Evolutionary conservation across 1,140 invertebrate species (phyloP).

Genomic region (Chironomus striatipennis): DNA sequence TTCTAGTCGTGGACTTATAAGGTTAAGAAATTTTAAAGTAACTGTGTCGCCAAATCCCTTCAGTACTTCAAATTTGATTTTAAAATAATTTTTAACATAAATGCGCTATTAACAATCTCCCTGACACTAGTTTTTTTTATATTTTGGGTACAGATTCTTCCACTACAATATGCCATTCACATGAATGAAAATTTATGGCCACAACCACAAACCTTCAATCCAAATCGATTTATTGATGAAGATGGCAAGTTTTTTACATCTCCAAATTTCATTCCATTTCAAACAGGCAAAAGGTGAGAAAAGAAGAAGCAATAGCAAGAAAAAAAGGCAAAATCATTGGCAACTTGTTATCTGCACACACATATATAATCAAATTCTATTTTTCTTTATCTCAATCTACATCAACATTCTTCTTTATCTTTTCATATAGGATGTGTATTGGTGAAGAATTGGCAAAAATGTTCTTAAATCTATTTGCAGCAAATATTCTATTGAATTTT

Average conservation of each 20-base stretch:
- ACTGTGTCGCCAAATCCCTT: too few relatives aligned
- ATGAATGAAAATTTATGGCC: conserved; percentile 62
- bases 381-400: conserved; percentile 27
- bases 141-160: conserved; percentile 48
- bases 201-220: conserved; percentile 61
- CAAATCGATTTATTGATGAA: conserved; percentile 60
- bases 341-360: background rate
- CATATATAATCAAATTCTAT: conserved; percentile 25
- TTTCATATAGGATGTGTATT: conserved; percentile 71
- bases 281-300: conserved; percentile 51
- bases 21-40: too few relatives aligned
- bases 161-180: conserved; percentile 76
- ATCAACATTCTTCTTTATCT: conserved; percentile 26
- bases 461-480: conserved; percentile 57
- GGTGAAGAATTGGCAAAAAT: conserved; percentile 77
- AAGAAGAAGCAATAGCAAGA: conserved; percentile 5
- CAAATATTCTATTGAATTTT: conserved; percentile 56
- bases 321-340: conserved; percentile 16
- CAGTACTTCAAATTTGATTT: too few relatives aligned
- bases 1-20: too few relatives aligned
- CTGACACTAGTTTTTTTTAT: conserved; percentile 30
- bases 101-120: conserved; percentile 36
- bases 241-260: conserved; percentile 54
- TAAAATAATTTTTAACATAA: too few relatives aligned
- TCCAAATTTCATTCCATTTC: conserved; percentile 73